These are phyloP conservation scores for Melanchra persicariae DNA, from an alignment of 2,888 invertebrate species.

Conservation along the genomic window DNA sequence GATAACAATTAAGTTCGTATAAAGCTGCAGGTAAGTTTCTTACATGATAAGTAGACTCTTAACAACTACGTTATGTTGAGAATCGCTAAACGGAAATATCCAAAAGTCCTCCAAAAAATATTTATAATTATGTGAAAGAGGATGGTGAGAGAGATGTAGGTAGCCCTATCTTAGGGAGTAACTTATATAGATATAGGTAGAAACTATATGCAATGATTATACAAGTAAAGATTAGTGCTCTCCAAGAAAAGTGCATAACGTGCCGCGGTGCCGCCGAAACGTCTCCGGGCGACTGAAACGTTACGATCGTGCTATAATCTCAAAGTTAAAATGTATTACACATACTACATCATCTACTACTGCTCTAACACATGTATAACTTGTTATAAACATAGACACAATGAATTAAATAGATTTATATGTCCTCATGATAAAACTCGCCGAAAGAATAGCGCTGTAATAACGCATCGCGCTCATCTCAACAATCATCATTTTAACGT, in stretches of 20 bases:
- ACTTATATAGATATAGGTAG: slow-evolving; percentile 64
- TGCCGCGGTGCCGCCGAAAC: slow-evolving; percentile 40
- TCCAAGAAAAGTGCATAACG: slow-evolving; percentile 50
- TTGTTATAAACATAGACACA: slow-evolving; percentile 69
- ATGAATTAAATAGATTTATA: slow-evolving; percentile 67
- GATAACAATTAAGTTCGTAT: slow-evolving; percentile 73
- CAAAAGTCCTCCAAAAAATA: slow-evolving; percentile 87
- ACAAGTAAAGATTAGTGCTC: slow-evolving; percentile 53
- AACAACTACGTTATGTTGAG: slow-evolving; percentile 79
- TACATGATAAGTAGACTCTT: slow-evolving; percentile 77
- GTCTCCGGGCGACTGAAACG: slow-evolving; percentile 51
- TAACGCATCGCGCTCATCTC: slow-evolving; percentile 49
- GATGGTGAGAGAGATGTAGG: slow-evolving; percentile 72
- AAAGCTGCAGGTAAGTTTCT: slow-evolving; percentile 78
- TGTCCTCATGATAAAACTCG: slow-evolving; percentile 67
- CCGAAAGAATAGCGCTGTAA: slow-evolving; percentile 57
- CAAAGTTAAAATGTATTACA: slow-evolving; percentile 69
- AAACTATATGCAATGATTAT: slow-evolving; percentile 73
- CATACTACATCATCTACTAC: slow-evolving; percentile 74
- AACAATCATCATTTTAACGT: slow-evolving; percentile 56
- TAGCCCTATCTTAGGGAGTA: slow-evolving; percentile 66
- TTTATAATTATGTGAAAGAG: slow-evolving; percentile 79
- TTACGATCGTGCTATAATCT: slow-evolving; percentile 66
- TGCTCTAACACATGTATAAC: slow-evolving; percentile 71
- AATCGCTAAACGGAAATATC: slow-evolving; percentile 85